These are phyloP conservation scores for Neodiprion pinetum DNA, from an alignment of 1,140 invertebrate genomes.

Conservation along the genomic window DNA sequence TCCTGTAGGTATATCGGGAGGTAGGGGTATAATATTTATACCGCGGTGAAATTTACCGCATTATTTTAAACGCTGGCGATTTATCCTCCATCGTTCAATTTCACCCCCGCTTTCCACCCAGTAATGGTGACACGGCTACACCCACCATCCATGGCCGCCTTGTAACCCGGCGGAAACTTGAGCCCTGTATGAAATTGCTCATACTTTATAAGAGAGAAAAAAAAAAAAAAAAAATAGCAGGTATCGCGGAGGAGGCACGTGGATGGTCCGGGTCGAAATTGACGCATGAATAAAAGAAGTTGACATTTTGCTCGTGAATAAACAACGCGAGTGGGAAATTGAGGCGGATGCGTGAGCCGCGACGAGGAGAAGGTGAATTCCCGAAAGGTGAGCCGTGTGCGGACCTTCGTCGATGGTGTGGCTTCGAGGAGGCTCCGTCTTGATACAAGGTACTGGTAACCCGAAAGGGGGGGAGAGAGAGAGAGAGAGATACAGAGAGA, in stretches of 20 bases:
- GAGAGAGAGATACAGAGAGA: background rate
- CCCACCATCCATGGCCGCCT: no score
- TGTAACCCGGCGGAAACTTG: slow-evolving; percentile 23
- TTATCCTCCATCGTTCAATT: background rate
- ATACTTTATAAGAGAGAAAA: slow-evolving; percentile 38
- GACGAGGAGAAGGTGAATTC: background rate
- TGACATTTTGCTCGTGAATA: slow-evolving; percentile 37
- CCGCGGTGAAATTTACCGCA: background rate
- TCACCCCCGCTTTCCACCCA: background rate
- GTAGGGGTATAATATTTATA: background rate
- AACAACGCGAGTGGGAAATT: slow-evolving; percentile 30
- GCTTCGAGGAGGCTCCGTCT: background rate
- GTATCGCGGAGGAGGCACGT: slow-evolving; percentile 17
- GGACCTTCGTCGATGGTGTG: slow-evolving; percentile 5
- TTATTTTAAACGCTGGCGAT: background rate
- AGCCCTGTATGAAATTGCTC: slow-evolving; percentile 42
- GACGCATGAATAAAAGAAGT: slow-evolving; percentile 17
- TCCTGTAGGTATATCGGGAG: no score
- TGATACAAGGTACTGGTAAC: background rate
- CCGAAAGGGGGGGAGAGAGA: background rate
- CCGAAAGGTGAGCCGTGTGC: background rate
- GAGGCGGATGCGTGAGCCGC: background rate
- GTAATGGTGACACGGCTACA: no score
- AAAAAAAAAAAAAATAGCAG: slow-evolving; percentile 24
- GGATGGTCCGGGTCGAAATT: slow-evolving; percentile 30